Percentiles rank a stretch among this genome's conserved stretches.
Conservation (phyloP, 2,797 vertebrate genomes). For the Heteromormyrus szaboi region DNA sequence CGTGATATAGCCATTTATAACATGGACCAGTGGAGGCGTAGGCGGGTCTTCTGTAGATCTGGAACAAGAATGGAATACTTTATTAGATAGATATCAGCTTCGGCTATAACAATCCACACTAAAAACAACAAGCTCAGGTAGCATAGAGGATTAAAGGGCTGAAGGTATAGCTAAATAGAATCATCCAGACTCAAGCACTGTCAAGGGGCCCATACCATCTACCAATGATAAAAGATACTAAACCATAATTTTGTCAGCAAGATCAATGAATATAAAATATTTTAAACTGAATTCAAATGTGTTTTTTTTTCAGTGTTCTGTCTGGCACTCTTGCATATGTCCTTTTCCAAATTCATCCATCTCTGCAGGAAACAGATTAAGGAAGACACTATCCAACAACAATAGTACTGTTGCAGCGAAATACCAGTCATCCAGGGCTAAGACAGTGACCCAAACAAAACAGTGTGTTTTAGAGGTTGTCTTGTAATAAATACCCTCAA, state of each 20-base stretch:
- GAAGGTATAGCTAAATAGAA: neutral
- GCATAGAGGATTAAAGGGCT: neutral
- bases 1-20: constrained; percentile 72
- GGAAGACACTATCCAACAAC: constrained; percentile 10
- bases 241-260: neutral
- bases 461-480: neutral
- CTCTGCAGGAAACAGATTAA: constrained; percentile 2
- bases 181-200: neutral
- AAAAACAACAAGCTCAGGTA: neutral
- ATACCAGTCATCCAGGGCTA: neutral
- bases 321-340: neutral
- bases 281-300: neutral
- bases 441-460: constrained; percentile 2
- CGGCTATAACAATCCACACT: neutral
- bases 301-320: neutral
- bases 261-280: neutral
- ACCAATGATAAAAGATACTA: neutral
- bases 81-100: constrained; percentile 5
- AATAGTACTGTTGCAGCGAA: neutral
- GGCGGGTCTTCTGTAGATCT: constrained; percentile 60
- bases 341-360: constrained; percentile 8
- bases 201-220: neutral
- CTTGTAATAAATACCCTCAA: neutral
- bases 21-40: constrained; percentile 60
- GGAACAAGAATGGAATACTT: constrained; percentile 31